phyloP scores from a whole-genome alignment of 2,888 invertebrate species.

The Nematopogon swammerdamellus region DNA sequence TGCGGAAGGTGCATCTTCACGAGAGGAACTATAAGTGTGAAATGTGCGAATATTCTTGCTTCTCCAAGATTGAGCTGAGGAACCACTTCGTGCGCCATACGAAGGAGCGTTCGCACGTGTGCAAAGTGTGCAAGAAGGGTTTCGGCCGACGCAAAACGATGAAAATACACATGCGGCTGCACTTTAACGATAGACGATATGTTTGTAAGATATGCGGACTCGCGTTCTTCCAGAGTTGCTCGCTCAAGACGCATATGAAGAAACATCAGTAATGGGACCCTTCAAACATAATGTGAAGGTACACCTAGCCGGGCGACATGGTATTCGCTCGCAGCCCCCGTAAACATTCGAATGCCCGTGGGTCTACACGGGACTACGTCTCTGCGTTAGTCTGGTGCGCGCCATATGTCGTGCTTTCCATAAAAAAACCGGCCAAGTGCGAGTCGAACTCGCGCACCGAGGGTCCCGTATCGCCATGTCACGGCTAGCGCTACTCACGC shows the following conservation, averaged over 20 bases:
- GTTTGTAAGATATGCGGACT: conserved; percentile 24
- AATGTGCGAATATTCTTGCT: conserved; percentile 18
- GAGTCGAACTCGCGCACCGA: no score
- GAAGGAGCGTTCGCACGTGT: conserved; percentile 39
- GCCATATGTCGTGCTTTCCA: no score
- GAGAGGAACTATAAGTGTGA: conserved; percentile 41
- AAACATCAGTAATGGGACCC: conserved; percentile 23
- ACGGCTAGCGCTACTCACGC: no score
- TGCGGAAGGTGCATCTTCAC: conserved; percentile 55
- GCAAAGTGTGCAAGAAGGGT: conserved; percentile 41
- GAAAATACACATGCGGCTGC: conserved; percentile 23
- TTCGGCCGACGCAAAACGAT: conserved; percentile 47
- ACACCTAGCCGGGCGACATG: no score
- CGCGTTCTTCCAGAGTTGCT: conserved; percentile 3
- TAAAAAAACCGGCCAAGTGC: no score
- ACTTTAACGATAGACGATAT: conserved; percentile 29
- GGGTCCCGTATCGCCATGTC: no score
- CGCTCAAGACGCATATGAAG: not conserved
- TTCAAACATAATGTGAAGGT: no score
- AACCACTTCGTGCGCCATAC: conserved; percentile 47
- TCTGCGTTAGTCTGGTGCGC: no score
- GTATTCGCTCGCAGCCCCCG: no score
- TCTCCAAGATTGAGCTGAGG: conserved; percentile 20
- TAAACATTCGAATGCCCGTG: no score
- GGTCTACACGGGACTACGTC: no score